Evolutionary conservation across 2,113 vertebrate genomes (phyloP).

Genomic region (Cettia cetti): DNA sequence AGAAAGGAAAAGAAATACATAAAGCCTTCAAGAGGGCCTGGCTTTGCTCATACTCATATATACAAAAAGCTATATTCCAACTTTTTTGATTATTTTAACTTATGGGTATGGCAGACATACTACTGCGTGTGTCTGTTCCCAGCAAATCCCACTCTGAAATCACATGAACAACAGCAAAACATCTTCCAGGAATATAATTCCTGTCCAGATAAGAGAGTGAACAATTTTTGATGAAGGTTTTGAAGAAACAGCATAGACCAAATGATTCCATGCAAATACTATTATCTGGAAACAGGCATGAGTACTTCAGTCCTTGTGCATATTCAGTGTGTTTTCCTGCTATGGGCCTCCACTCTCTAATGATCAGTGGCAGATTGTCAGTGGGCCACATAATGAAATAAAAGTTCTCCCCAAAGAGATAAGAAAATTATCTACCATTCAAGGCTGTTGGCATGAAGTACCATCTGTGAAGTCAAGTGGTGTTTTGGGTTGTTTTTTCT

Average conservation of each 20-base stretch:
- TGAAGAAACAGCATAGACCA: not conserved
- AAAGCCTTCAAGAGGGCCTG: not conserved
- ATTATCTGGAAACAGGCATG: rapidly evolving
- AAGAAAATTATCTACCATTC: not conserved
- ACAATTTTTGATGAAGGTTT: not conserved
- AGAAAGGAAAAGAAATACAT: not conserved
- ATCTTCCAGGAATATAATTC: not conserved
- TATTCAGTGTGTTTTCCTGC: not conserved
- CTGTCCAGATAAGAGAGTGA: not conserved
- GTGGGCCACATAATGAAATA: not conserved
- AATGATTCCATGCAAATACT: not conserved
- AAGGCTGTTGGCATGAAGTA: not conserved
- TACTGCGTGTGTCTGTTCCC: not conserved
- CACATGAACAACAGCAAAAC: not conserved
- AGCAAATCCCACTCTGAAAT: not conserved
- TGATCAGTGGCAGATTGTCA: not conserved
- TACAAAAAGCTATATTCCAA: not conserved
- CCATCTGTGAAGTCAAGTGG: not conserved
- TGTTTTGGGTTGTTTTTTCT: not conserved
- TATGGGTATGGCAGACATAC: not conserved
- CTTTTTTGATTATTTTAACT: not conserved
- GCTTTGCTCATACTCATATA: not conserved
- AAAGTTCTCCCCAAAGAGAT: not conserved
- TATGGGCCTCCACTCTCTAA: not conserved
- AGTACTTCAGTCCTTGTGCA: not conserved